Evolutionary conservation across 2,888 invertebrate genomes (phyloP).

Genomic region (Eilema sororculum): DNA sequence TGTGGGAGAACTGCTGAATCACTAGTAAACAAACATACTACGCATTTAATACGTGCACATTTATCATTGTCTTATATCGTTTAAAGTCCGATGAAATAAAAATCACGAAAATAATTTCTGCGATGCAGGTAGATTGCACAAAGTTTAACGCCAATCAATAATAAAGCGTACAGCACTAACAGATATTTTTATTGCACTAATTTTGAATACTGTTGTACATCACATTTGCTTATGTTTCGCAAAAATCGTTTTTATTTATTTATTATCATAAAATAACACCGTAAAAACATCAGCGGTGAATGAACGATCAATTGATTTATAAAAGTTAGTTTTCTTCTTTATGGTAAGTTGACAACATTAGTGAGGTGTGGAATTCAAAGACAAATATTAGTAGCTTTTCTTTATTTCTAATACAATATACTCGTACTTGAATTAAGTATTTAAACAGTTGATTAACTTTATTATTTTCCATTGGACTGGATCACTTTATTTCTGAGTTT

Average conservation of each 20-base stretch:
- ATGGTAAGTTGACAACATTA: conserved; percentile 69
- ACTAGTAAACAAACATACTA: conserved; percentile 67
- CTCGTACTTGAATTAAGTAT: no score
- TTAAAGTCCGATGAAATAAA: conserved; percentile 72
- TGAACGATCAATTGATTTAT: conserved; percentile 85
- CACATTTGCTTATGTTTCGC: conserved; percentile 72
- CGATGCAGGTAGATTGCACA: conserved; percentile 83
- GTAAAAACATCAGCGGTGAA: conserved; percentile 87
- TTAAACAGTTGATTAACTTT: no score
- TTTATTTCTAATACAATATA: no score
- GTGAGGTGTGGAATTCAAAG: conserved; percentile 47
- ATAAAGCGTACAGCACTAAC: conserved; percentile 62
- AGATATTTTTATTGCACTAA: conserved; percentile 77
- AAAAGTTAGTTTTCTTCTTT: conserved; percentile 69
- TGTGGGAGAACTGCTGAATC: conserved; percentile 63
- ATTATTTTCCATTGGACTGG: no score
- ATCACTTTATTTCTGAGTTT: no score
- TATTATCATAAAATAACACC: conserved; percentile 84
- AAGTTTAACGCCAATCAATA: conserved; percentile 69
- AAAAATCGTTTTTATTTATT: conserved; percentile 80
- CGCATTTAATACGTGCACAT: conserved; percentile 69
- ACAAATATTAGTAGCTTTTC: conserved; percentile 12
- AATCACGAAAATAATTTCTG: conserved; percentile 81
- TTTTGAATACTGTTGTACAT: conserved; percentile 71
- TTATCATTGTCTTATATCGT: conserved; percentile 71